Evolutionary conservation across 2,888 invertebrate species (phyloP), one percentile per base, ranked within the genome.

Genomic region (Drosophila maculinotata): DNA sequence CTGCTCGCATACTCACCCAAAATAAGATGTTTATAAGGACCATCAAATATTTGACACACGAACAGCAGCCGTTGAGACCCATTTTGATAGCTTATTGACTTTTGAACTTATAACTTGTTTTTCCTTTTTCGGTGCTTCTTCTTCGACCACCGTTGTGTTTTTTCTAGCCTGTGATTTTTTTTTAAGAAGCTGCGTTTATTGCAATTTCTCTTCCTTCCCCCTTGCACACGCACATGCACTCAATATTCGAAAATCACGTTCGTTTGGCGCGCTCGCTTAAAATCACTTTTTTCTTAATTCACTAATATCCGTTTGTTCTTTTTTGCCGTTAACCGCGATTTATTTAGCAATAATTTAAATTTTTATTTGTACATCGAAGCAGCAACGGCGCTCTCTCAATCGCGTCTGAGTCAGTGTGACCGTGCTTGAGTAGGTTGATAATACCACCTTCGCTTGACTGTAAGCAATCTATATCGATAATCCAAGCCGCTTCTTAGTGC

Each of bases 1-100:
- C 39, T 35, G 30, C 58, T 53, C 54, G 58, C 54, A 60, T 77
- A 89, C 90, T 83, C 90, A 91, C 91, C 91, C 87, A 91, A 87
- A 91, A 91, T 73, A 90, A 82, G 66, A 91, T 83, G 82, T 91
- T 91, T 79, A 91, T 89, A 72, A 91, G 84, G 70, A 91, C 90
- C 89, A 91, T 89, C 69, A 91, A 81, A 76, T 90, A 91, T 85
- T 91, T 91, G 31, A 91, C 89, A 79, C 90, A 89, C 56, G 90
- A 88, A 88, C 91, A 91, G 81, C 91, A 91, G 64, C 91, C 91
- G 77, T 89, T 90, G 41, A 91, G 87, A 71, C 91, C 91, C 91
- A 91, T 91, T 79, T 90, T 87, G n/a, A 30, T 41, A 26, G 41
- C 30, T 41, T 23, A 45, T 39, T 48, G 39, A 12, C 36, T 72